A percentile compares a stretch with the other conserved stretches of the same genome.
These are phyloP conservation scores for Mustela lutreola DNA, from an alignment of 2,113 vertebrate species.

Conservation along the genomic window DNA sequence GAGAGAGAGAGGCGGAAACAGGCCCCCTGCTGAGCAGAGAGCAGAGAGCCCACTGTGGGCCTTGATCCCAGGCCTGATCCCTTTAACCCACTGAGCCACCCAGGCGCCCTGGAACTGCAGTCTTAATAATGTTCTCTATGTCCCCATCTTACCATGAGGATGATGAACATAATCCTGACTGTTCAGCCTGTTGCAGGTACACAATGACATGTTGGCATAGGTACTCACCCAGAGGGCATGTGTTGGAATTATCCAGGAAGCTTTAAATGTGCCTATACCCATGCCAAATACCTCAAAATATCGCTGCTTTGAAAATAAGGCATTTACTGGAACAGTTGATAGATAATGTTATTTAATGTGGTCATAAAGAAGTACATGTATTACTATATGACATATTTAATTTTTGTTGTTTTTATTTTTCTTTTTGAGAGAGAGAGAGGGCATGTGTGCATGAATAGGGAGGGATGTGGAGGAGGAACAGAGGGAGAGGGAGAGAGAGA, in stretches of 20 bases:
- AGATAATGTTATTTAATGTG: not conserved
- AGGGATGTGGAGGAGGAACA: not conserved
- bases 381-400: not conserved
- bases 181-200: not conserved
- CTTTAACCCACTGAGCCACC: no score
- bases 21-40: no score
- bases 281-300: not conserved
- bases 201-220: not conserved
- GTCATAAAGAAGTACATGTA: not conserved
- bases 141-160: not conserved
- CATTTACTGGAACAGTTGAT: not conserved
- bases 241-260: not conserved
- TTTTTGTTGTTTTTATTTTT: not conserved
- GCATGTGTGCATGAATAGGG: not conserved
- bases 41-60: no score
- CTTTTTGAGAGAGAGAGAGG: not conserved
- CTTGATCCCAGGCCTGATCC: no score
- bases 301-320: not conserved
- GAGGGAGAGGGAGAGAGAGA: not conserved
- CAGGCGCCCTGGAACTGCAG: no score
- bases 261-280: not conserved
- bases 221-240: not conserved
- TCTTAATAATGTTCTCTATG: not conserved
- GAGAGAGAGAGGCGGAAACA: no score
- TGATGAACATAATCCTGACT: not conserved